These are phyloP conservation scores for Manduca sexta DNA, from an alignment of 1,140 invertebrate species.

Conservation along the genomic window DNA sequence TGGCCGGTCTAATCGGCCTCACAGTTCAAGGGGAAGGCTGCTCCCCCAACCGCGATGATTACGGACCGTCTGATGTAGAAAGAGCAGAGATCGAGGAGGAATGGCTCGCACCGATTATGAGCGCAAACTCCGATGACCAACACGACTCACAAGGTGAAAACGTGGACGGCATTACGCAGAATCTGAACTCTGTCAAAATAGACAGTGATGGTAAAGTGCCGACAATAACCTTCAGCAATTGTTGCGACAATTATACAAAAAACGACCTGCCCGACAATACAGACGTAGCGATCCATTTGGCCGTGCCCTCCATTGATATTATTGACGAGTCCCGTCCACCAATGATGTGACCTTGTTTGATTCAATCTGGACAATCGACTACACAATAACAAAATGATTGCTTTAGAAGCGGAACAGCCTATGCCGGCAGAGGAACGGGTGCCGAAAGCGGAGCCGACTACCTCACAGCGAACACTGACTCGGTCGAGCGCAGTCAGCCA, in stretches of 20 bases:
- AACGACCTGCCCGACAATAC: constrained; percentile 41
- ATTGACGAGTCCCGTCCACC: constrained; percentile 58
- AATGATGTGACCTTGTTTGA: constrained; percentile 40
- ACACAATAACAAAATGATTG: constrained; percentile 52
- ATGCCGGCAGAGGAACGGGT: constrained; percentile 49
- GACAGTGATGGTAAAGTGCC: constrained; percentile 57
- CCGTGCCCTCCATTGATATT: constrained; percentile 62
- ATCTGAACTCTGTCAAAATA: constrained; percentile 50
- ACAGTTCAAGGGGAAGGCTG: constrained; percentile 47
- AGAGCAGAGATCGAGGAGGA: constrained; percentile 46
- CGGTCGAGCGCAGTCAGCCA: constrained; percentile 75
- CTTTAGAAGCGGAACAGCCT: constrained; percentile 59
- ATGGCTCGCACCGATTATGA: constrained; percentile 63
- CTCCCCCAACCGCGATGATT: constrained; percentile 39
- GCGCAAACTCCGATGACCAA: constrained; percentile 45
- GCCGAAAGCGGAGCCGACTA: constrained; percentile 46
- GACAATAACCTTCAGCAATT: constrained; percentile 69
- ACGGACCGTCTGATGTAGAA: constrained; percentile 39
- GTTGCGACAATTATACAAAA: constrained; percentile 45
- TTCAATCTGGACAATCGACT: constrained; percentile 1
- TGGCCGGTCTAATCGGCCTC: constrained; percentile 58
- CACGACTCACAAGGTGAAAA: constrained; percentile 29
- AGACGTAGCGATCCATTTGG: constrained; percentile 49
- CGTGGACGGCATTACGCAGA: constrained; percentile 50
- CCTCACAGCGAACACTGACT: constrained; percentile 51